These are phyloP conservation scores for Xerus inauris DNA, from an alignment of 2,113 vertebrate genomes.

Conservation along the genomic window DNA sequence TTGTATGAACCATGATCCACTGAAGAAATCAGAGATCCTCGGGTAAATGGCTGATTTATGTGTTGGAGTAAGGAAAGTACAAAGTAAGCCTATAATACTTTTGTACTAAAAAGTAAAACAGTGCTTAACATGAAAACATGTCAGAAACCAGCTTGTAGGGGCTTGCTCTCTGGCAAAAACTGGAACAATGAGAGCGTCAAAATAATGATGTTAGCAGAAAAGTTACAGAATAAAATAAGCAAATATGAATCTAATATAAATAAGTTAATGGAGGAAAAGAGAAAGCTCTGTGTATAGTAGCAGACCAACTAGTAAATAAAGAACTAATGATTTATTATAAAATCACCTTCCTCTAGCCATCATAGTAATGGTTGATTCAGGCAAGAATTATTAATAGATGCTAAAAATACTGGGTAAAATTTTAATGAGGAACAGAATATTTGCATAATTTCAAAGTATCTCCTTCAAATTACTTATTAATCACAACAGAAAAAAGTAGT, in stretches of 20 bases:
- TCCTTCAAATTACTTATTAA: constrained; percentile 52
- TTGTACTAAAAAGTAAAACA: background rate
- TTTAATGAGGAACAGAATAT: constrained; percentile 61
- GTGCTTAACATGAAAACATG: background rate
- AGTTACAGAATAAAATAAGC: background rate
- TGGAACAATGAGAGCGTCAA: background rate
- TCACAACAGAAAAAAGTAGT: constrained; percentile 22
- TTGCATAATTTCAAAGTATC: constrained; percentile 60
- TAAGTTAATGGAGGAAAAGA: background rate
- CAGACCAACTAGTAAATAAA: background rate
- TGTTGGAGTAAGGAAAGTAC: background rate
- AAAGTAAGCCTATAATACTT: background rate
- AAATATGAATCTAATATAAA: background rate
- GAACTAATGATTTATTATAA: constrained; percentile 50
- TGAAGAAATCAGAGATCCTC: background rate
- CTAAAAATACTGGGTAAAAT: constrained; percentile 65
- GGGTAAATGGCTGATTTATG: background rate
- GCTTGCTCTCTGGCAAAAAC: background rate
- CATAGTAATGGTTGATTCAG: constrained; percentile 38
- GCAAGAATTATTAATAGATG: constrained; percentile 48
- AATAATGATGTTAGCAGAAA: background rate
- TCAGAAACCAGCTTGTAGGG: background rate
- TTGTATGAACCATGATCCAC: rapidly evolving
- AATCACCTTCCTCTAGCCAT: constrained; percentile 35
- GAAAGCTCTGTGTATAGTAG: background rate